Percentiles rank a stretch among this genome's conserved stretches.
Evolutionary conservation across 2,888 invertebrate genomes (phyloP).

Genomic region (Labia minor): DNA sequence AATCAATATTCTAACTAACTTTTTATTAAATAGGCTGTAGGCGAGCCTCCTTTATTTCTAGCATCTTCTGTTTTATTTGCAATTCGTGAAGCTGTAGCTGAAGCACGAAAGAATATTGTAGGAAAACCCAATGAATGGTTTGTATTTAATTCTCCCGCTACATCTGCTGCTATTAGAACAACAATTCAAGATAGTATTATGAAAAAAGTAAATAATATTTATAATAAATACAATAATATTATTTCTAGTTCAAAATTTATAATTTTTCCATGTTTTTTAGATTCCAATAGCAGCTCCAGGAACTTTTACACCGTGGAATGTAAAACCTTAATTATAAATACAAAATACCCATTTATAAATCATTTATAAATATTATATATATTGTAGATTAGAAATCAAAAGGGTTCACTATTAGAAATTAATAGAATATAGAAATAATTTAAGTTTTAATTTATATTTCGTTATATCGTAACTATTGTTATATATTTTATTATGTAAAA

Average conservation of each 20-base stretch:
- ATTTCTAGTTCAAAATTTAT: background rate
- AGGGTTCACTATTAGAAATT: background rate
- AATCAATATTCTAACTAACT: too few species aligned
- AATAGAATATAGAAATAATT: too few species aligned
- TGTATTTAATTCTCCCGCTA: slow-evolving; percentile 70
- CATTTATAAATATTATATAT: too few species aligned
- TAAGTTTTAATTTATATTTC: too few species aligned
- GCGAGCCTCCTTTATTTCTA: slow-evolving; percentile 88
- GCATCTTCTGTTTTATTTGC: slow-evolving; percentile 83
- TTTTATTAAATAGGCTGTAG: slow-evolving; percentile 59
- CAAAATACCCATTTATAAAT: too few species aligned
- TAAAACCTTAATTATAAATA: slow-evolving; percentile 41
- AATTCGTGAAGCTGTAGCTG: slow-evolving; percentile 73
- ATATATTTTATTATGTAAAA: too few species aligned
- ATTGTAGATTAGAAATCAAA: background rate
- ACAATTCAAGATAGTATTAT: slow-evolving; percentile 78
- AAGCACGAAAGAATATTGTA: slow-evolving; percentile 62
- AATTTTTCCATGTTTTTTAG: slow-evolving; percentile 38
- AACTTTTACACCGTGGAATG: slow-evolving; percentile 54
- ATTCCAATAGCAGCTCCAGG: slow-evolving; percentile 44
- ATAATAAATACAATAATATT: too few species aligned
- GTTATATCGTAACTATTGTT: too few species aligned
- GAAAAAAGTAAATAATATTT: slow-evolving; percentile 56
- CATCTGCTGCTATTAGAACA: slow-evolving; percentile 78
- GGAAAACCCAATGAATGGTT: slow-evolving; percentile 40